A percentile compares a stretch with the other conserved stretches of the same genome.
Evolutionary conservation across 2,797 vertebrate genomes (phyloP).

Genomic region (Falco columbarius): DNA sequence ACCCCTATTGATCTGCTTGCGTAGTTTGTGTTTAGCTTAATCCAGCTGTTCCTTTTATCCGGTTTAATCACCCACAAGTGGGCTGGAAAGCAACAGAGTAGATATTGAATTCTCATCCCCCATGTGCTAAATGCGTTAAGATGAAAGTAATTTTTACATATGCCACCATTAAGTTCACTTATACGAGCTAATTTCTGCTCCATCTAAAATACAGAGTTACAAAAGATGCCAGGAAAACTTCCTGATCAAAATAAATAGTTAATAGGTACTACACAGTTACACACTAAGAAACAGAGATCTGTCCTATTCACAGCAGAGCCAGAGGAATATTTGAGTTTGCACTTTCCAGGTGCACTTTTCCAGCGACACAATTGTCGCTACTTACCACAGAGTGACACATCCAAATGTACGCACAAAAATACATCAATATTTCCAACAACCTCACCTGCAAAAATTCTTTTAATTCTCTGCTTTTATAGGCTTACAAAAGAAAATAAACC

Average conservation of each 20-base stretch:
- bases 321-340: neutral
- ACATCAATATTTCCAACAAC: neutral
- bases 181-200: neutral
- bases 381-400: neutral
- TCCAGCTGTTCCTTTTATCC: neutral
- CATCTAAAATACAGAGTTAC: neutral
- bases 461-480: neutral
- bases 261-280: neutral
- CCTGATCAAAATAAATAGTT: neutral
- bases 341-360: neutral
- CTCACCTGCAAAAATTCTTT: neutral
- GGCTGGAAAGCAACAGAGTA: neutral
- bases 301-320: neutral
- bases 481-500: neutral
- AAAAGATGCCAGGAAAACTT: neutral
- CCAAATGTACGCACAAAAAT: neutral
- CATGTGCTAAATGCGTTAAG: constrained; percentile 31
- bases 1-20: neutral
- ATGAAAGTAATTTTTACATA: constrained; percentile 47
- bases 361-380: neutral
- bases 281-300: neutral
- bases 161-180: neutral
- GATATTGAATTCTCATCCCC: constrained; percentile 7
- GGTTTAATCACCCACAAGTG: neutral
- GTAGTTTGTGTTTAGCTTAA: neutral